A percentile compares a stretch with the other conserved stretches of the same genome.
phyloP scores from a whole-genome alignment of 2,888 invertebrate species.

The Onchidella celtica region DNA sequence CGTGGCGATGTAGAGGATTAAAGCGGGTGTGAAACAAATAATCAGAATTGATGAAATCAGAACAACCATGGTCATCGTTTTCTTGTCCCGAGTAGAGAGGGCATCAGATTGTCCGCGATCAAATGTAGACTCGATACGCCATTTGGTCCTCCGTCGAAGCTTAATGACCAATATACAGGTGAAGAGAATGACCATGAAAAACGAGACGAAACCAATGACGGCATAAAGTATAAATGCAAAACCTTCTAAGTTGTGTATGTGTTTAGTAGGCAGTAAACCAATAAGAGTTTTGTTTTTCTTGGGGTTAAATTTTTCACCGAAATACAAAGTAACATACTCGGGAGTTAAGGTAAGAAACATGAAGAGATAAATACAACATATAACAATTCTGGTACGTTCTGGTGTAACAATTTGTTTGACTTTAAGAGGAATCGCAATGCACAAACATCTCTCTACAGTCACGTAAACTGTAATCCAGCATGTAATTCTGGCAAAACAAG shows the following conservation, averaged over 20 bases:
- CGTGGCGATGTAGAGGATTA: neutral
- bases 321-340: no score
- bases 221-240: neutral
- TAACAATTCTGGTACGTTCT: no score
- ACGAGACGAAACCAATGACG: neutral
- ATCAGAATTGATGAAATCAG: neutral
- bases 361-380: no score
- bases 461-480: conserved; percentile 20
- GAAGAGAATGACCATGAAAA: neutral
- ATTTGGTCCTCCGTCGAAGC: neutral
- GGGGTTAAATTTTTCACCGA: no score
- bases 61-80: no score
- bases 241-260: neutral
- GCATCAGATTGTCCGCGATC: no score
- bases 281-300: no score
- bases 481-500: conserved; percentile 23
- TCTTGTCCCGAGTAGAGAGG: no score
- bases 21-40: conserved; percentile 8
- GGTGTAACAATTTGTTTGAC: no score
- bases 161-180: neutral
- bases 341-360: no score
- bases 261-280: neutral
- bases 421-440: no score
- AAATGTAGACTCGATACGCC: conserved; percentile 1
- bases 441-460: no score